Base-by-base conservation (phyloP, 2,888 invertebrate genomes). In the Chrysomela aeneicollis region DNA sequence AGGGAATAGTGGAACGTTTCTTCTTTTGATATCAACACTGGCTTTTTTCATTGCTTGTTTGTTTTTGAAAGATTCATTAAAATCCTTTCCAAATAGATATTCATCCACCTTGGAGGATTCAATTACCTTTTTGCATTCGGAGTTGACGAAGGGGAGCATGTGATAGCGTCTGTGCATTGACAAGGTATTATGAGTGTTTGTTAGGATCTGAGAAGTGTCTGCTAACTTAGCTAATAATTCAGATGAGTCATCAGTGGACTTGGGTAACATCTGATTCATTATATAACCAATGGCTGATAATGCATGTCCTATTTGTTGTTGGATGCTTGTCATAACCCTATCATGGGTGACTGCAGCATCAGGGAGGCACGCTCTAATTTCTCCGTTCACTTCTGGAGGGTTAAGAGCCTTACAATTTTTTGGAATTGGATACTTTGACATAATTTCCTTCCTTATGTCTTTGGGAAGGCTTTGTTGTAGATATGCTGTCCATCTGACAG, bases 221-320 rank as follows among this genome's bases (percentile, higher is more conserved):
- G 50, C 50, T 50, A 21, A 49, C 50, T 50, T 21, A 21, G 50
- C 15, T 50, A 50, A 50, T 50, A 21, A 5, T 50, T 50, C 50
- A 50, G 50, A 50, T 50, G 50, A 50, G 19, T 49, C 49, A 8
- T 9, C 18, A 18, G 49, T 12, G 49, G 18, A 18, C 18, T 49
- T 49, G 17, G 19, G 49, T 26, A 26, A 26, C 26, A 26, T 26
- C 10, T n/a, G 10, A 47, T 47, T 47, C n/a, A 47, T 17, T 18
- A 47, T n/a, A 12, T 9, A n/a, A 15, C 47, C 47, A n/a, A 47
- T n/a, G 10, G 47, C 47, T 17, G 47, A 9, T 47, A 47, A n/a
- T 15, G 12, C 47, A 47, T 47, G 47, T 9, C 47, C 47, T 12
- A 47, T 47, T n/a, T 47, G 47, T 47, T 47, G 10, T n/a, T 47